Base-by-base conservation (phyloP, 2,113 vertebrate genomes). In the Stomatorhinus ivindoensis region DNA sequence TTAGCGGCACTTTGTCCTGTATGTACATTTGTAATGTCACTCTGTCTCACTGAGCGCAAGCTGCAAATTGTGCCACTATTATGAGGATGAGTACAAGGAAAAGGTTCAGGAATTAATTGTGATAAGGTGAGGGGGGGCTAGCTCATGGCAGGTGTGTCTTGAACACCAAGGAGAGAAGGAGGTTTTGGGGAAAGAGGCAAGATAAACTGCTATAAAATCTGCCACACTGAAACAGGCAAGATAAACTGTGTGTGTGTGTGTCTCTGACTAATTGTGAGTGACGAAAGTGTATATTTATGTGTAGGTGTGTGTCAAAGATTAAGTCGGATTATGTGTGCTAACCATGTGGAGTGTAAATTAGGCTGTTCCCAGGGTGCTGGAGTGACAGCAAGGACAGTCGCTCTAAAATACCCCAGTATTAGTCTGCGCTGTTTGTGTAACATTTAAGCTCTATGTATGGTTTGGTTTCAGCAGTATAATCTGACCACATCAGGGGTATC, bases 131-230 rank as follows among this genome's bases (percentile, higher is more conserved):
- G 82, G 87, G 89, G 90, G 51, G n/a, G n/a, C n/a, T 85, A 42
- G 90, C 85, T 44, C 53, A 87, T 90, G 90, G 93, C 93, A 88
- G 85, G 35, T 31, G 65, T 31, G 48, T 50, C 47, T 50, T 5
- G 19, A 19, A 35, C 65, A 39, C 39, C 21, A 69, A 88, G 73
- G n/a, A 35, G 50, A 35, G 42, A 31, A 48, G 5, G 39, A 82
- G 24, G 44, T 8, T 31, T 87, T 73, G 83, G 85, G 89, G 24
- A n/a, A 27, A 15, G 44, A 55, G 89, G 27, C 44, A 69, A 76
- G 76, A 83, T 10, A 44, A 31, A 17, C 65, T 80, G 73, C n/a
- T n/a, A n/a, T n/a, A n/a, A n/a, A n/a, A n/a, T n/a, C n/a, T n/a
- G n/a, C n/a, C n/a, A n/a, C n/a, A 11, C 8, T 48, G 46, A 86